Evolutionary conservation across 1,140 invertebrate genomes (phyloP), one percentile per base, ranked within the genome.

Genomic region (Caligus rogercresseyi): DNA sequence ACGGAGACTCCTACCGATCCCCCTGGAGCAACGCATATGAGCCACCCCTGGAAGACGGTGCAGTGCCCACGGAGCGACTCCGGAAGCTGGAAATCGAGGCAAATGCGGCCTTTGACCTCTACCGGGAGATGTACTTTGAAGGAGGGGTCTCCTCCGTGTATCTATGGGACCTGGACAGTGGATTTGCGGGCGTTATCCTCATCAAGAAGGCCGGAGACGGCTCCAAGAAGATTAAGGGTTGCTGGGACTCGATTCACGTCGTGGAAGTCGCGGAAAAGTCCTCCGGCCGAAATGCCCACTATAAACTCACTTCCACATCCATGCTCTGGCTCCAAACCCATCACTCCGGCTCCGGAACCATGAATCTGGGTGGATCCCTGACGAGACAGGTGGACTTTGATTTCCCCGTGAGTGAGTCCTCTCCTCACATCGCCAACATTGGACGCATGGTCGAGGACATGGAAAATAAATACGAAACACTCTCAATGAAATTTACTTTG

Each of bases 271-370:
- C 93, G 69, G 92, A 95, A 73, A 97, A 96, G 74, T 84, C 88
- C 20, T 87, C 83, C 65, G 92, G 92, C 0, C 79, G 91, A 53
- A 89, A 82, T 70, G 94, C 94, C 3, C 93, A 98, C 72, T 99
- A 99, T 71, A 99, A 99, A 78, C 79, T 99, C 65, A 99, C 95
- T 23, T 97, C 92, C 0, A 99, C 96, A 15, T 90, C 90, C 0
- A 99, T 99, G 94, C 73, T 99, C 25, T 99, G 96, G 96, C 79
- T 99, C 54, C 92, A 98, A 74, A 99, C 95, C 1, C 94, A 93
- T 70, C 95, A 96, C 71, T 83, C 85, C 69, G 87, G 85, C 18
- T 96, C 91, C 21, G 95, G 95, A 16, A 96, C 89, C 13, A 98
- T 98, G 92, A 98, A 97, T 74, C 77, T 98, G 25, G 94, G 95